Conservation (phyloP, 2,797 vertebrate species). For the Dryobates pubescens region DNA sequence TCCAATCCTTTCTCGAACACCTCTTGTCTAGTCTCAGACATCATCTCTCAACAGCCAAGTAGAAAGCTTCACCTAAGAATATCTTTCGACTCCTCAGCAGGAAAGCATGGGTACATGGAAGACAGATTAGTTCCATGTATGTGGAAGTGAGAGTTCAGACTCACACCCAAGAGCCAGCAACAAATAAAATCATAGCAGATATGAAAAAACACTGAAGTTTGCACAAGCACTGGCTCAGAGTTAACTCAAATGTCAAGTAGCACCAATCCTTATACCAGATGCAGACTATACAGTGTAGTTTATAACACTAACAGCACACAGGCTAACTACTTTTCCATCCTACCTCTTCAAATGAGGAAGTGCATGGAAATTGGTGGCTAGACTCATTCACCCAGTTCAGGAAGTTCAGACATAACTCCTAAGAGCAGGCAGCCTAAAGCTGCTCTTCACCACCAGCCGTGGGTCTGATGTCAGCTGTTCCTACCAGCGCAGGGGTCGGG, state of each 20-base stretch:
- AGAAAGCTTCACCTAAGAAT: neutral
- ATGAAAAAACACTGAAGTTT: neutral
- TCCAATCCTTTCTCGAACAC: too few relatives aligned
- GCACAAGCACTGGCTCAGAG: neutral
- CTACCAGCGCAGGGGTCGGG: neutral
- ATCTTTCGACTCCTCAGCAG: neutral
- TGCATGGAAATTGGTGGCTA: neutral
- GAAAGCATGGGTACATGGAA: neutral
- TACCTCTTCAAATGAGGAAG: neutral
- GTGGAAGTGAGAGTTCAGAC: neutral
- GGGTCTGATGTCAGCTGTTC: accelerated
- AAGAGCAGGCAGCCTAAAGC: accelerated
- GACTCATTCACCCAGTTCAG: neutral
- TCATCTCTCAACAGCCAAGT: neutral
- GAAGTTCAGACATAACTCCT: neutral
- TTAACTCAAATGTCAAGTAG: neutral
- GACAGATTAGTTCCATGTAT: neutral
- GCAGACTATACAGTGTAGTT: accelerated
- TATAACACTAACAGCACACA: neutral
- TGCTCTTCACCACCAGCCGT: neutral
- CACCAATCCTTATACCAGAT: neutral
- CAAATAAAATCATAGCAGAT: accelerated
- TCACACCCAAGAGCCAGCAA: neutral
- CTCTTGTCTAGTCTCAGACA: neutral
- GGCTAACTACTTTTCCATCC: neutral